phyloP scores from a whole-genome alignment of 2,113 vertebrate genomes.

The Antigone vipio region DNA sequence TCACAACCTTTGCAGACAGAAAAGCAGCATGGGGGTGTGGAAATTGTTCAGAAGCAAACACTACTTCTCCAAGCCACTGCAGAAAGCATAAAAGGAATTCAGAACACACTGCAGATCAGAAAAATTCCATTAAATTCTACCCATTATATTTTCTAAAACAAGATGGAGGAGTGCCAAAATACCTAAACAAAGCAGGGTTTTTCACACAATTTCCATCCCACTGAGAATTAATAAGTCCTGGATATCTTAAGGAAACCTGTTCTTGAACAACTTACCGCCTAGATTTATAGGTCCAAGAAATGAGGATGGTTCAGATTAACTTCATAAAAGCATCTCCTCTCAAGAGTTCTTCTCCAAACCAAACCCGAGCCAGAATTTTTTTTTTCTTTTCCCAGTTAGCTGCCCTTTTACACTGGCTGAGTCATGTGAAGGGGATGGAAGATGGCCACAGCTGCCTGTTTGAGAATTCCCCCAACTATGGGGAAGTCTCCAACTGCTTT shows the following conservation, averaged over 20 bases:
- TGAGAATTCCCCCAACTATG: background rate
- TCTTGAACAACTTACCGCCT: conserved; percentile 39
- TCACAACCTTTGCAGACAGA: background rate
- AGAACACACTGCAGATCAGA: conserved; percentile 1
- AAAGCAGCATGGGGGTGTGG: background rate
- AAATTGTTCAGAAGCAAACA: background rate
- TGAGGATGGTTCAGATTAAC: conserved; percentile 57
- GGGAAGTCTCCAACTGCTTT: background rate
- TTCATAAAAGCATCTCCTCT: conserved; percentile 18
- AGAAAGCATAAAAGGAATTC: background rate
- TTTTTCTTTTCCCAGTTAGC: background rate
- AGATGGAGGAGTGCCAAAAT: conserved; percentile 28
- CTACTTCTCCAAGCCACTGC: background rate
- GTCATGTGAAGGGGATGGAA: background rate
- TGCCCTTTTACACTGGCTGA: conserved; percentile 6
- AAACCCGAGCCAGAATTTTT: background rate
- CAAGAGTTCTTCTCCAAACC: background rate
- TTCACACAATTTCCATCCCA: conserved; percentile 28
- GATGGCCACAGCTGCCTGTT: background rate
- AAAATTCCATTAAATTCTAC: conserved; percentile 12
- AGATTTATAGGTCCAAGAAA: conserved; percentile 53
- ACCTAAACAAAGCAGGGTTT: conserved; percentile 36
- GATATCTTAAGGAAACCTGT: conserved; percentile 43
- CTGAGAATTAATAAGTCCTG: conserved; percentile 43
- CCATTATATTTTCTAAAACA: conserved; percentile 32